phyloP scores from a whole-genome alignment of 2,797 vertebrate species.

The Sebastolobus alascanus region DNA sequence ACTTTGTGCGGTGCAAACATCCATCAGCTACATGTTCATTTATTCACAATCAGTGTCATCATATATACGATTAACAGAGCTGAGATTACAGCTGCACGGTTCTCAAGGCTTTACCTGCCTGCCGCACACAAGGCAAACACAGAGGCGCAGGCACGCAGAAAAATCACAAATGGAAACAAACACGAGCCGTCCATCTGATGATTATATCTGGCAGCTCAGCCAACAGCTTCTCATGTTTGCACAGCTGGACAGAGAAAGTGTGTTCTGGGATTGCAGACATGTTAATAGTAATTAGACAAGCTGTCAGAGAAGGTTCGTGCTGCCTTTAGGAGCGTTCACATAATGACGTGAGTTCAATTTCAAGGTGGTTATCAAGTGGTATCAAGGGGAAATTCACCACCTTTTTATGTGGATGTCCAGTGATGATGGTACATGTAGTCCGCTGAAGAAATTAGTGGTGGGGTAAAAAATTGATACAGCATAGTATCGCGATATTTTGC shows the following conservation, averaged over 20 bases:
- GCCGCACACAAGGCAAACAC: slow-evolving; percentile 35
- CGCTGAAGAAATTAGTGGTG: no score
- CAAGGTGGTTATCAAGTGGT: no score
- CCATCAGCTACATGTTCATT: slow-evolving; percentile 3
- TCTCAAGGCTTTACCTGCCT: slow-evolving; percentile 23
- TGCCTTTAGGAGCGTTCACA: not conserved
- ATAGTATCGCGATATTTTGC: no score
- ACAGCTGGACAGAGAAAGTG: slow-evolving; percentile 61
- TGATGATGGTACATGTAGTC: no score
- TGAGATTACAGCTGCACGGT: slow-evolving; percentile 40
- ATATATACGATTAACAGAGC: slow-evolving; percentile 15
- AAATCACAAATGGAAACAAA: slow-evolving; percentile 19
- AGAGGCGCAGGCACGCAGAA: slow-evolving; percentile 13
- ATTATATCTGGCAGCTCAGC: slow-evolving; percentile 15
- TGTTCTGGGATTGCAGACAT: slow-evolving; percentile 15
- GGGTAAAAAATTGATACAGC: no score
- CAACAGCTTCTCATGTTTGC: slow-evolving; percentile 44
- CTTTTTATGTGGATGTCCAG: not conserved
- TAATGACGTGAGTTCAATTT: not conserved
- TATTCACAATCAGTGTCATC: slow-evolving; percentile 18
- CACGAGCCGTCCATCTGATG: slow-evolving; percentile 5
- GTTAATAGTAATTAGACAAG: slow-evolving; percentile 6
- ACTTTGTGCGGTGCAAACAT: slow-evolving; percentile 40
- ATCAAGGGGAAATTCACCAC: not conserved
- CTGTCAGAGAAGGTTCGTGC: slow-evolving; percentile 16